Base-by-base conservation (phyloP, 2,797 vertebrate species). In the Spondyliosoma cantharus region DNA sequence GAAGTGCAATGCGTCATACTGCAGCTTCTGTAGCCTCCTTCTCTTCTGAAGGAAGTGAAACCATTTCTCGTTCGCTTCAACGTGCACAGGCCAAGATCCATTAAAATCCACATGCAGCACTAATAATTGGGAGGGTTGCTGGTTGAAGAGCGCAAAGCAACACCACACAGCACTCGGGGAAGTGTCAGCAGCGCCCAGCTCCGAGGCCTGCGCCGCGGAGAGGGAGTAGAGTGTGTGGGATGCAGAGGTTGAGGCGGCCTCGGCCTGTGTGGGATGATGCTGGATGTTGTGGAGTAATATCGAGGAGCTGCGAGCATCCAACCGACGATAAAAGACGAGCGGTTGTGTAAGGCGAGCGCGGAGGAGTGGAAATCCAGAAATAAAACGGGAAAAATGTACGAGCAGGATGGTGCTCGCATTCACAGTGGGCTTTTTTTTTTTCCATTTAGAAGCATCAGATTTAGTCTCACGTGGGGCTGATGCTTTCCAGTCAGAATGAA, bases 211-310 rank as follows among this genome's bases (percentile, higher is more conserved):
- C 9, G 46, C 84, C 77, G 79, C 73, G 73, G 37, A 57, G 70
- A 27, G 37, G 9, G 52, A 62, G 24, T 42, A 0, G 48, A 70
- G 71, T 70, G 87, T 29, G 89, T 91, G 87, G 91, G 92, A 82
- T 71, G 88, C 54, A 5, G 83, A 81, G 83, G 87, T 37, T 84
- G 89, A 91, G 57, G 81, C 65, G 1, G 68, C 32, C 27, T 73
- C 57, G 76, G 75, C 73, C 66, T 86, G 89, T 75, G 92, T 92
- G 89, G 91, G 90, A 87, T 48, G 87, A 45, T 56, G 71, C 83
- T 82, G 78, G 80, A 83, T 86, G 75, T 50, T 81, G 77, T 64
- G 68, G 22, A 67, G 74, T 54, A 56, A 68, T 56, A 29, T 59
- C 0, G 2, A 74, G 71, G 69, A 77, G 67, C 78, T 67, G 76